Evolutionary conservation across 1,140 invertebrate genomes (phyloP).

Genomic region (Leptopilina boulardi): DNA sequence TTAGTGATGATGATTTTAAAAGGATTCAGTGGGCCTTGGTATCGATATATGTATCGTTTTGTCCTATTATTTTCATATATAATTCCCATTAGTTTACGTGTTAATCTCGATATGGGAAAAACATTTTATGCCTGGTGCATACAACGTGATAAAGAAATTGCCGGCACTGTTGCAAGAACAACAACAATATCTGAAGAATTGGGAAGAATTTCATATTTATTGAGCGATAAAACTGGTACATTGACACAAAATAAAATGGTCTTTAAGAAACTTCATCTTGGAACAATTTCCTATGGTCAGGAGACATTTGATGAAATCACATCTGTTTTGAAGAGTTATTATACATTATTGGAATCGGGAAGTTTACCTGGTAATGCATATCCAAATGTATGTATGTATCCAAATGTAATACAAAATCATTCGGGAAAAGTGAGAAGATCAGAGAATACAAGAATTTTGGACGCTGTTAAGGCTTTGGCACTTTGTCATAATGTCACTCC

Average conservation of each 20-base stretch:
- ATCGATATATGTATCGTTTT: constrained; percentile 96
- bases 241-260: constrained; percentile 99
- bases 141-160: constrained; percentile 93
- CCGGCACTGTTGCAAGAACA: constrained; percentile 97
- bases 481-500: constrained; percentile 99
- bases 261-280: constrained; percentile 95
- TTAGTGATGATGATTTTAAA: constrained; percentile 97
- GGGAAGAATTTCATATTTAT: constrained; percentile 95
- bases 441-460: constrained; percentile 88
- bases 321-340: constrained; percentile 74
- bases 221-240: constrained; percentile 99
- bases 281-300: constrained; percentile 90
- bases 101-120: constrained; percentile 99
- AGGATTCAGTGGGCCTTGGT: constrained; percentile 97
- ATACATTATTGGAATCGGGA: constrained; percentile 57
- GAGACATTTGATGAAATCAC: constrained; percentile 90
- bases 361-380: constrained; percentile 63
- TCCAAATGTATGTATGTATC: too few species aligned
- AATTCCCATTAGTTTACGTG: constrained; percentile 97
- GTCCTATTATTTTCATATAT: constrained; percentile 99
- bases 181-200: constrained; percentile 99
- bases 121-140: constrained; percentile 98
- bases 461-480: constrained; percentile 95
- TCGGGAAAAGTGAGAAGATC: constrained; percentile 79
- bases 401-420: too few species aligned